Percentiles rank a stretch among this genome's conserved stretches.
Evolutionary conservation across 2,113 vertebrate genomes (phyloP).

Genomic region (Tyrannus savana): DNA sequence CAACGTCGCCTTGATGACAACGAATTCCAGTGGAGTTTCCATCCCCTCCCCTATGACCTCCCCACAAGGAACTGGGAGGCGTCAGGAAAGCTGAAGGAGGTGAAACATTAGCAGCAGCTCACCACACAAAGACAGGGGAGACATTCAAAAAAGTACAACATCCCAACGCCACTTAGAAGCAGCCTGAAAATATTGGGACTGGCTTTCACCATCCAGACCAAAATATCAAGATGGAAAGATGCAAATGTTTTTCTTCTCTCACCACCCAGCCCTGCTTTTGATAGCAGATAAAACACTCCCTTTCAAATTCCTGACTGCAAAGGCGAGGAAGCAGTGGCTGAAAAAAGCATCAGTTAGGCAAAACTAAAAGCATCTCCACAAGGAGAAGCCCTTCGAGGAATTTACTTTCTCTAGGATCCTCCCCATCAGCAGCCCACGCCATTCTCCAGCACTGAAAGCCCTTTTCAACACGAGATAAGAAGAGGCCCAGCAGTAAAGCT

Average conservation of each 20-base stretch:
- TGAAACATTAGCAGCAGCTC: neutral
- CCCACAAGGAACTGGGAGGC: neutral
- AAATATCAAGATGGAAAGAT: neutral
- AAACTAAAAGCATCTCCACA: neutral
- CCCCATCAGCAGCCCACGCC: neutral
- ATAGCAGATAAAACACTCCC: neutral
- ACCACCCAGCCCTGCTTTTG: neutral
- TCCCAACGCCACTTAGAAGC: neutral
- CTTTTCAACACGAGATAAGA: conserved; percentile 28
- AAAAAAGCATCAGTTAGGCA: conserved; percentile 2
- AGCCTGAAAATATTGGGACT: neutral
- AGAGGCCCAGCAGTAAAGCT: neutral
- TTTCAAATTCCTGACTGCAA: neutral
- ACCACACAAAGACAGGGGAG: neutral
- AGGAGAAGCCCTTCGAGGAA: conserved; percentile 19
- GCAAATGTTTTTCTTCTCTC: neutral
- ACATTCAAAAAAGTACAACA: neutral
- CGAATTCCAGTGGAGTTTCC: neutral
- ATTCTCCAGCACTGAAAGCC: neutral
- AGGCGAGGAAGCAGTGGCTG: neutral
- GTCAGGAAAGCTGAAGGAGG: neutral
- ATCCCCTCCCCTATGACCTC: neutral
- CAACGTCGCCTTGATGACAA: neutral
- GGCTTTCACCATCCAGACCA: neutral
- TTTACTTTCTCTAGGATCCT: conserved; percentile 2